These are phyloP conservation scores for Neopelma chrysocephalum DNA, from an alignment of 2,797 vertebrate species.

Conservation along the genomic window DNA sequence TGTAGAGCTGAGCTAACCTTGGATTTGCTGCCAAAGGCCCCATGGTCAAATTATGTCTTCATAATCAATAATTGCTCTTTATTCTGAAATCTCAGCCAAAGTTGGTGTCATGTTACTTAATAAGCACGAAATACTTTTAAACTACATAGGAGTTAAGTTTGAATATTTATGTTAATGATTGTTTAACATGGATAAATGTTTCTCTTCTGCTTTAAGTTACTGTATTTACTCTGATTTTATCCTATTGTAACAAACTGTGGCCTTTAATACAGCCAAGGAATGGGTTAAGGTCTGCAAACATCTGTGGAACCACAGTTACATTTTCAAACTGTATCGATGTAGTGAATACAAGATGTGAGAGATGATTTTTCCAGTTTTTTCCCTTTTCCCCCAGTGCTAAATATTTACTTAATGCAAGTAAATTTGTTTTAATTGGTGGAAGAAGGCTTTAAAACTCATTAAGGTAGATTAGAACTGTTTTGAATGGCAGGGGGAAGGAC, in stretches of 20 bases:
- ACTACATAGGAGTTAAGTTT: background rate
- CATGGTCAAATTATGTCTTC: background rate
- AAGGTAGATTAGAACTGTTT: background rate
- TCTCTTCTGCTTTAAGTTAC: background rate
- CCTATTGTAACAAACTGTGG: background rate
- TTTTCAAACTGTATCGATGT: background rate
- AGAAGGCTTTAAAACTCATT: background rate
- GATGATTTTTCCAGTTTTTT: background rate
- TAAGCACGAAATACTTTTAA: background rate
- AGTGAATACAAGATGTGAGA: background rate
- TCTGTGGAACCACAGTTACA: constrained; percentile 15
- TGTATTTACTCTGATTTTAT: background rate
- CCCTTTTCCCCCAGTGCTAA: background rate
- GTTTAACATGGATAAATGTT: background rate
- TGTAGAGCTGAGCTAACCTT: background rate
- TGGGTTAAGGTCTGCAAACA: constrained; percentile 59
- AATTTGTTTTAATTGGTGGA: background rate
- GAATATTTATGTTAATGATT: background rate
- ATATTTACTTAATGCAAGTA: background rate
- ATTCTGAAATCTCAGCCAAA: background rate
- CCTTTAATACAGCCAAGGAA: constrained; percentile 30
- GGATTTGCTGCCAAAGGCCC: background rate
- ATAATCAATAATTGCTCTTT: background rate
- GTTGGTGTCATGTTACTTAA: background rate
- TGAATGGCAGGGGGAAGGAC: background rate